Evolutionary conservation across 2,888 invertebrate species (phyloP), one percentile per base, ranked within the genome.

Genomic region (Homarus gammarus): DNA sequence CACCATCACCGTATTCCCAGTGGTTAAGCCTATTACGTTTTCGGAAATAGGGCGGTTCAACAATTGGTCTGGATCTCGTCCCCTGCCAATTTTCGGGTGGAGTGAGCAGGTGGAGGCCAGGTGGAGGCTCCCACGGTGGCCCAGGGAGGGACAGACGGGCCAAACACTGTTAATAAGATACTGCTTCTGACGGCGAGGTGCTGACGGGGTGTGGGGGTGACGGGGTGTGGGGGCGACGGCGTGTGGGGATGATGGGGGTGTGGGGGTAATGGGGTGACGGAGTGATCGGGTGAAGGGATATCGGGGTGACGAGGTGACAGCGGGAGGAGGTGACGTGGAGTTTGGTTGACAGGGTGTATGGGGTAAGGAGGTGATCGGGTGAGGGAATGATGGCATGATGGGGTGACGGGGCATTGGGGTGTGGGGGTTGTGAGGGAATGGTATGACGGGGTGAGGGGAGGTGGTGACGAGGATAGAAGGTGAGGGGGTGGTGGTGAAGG

Each of bases 41-140:
- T 44, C 73, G 56, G 73, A 84, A 84, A 84, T 84, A 86, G 86
- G 70, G 72, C 49, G 78, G 64, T 79, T 70, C 72, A 78, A 86
- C 86, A 86, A 86, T 86, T 86, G 78, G 86, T 86, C 68, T 38
- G 86, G 86, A 79, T 70, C 61, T 73, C 56, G 40, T 15, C 79
- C 78, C 78, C 49, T 49, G 86, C 86, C 86, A 86, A 86, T 86
- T 86, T 86, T 86, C 86, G 38, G 72, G 49, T 44, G 51, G 78
- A 70, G 79, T 79, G 73, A 72, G 77, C 78, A 70, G 68, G 15
- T 68, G 22, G 22, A 49, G 49, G 31, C 79, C 86, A 86, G 64
- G 68, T 86, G 86, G 40, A 64, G n/a, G 78, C 79, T 86, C 86
- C 75, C 86, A 86, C 75, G 72, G 31, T 33, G 78, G 40, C 36